Evolutionary conservation across 1,140 invertebrate genomes (phyloP).

Genomic region (Lanistes nyassanus): DNA sequence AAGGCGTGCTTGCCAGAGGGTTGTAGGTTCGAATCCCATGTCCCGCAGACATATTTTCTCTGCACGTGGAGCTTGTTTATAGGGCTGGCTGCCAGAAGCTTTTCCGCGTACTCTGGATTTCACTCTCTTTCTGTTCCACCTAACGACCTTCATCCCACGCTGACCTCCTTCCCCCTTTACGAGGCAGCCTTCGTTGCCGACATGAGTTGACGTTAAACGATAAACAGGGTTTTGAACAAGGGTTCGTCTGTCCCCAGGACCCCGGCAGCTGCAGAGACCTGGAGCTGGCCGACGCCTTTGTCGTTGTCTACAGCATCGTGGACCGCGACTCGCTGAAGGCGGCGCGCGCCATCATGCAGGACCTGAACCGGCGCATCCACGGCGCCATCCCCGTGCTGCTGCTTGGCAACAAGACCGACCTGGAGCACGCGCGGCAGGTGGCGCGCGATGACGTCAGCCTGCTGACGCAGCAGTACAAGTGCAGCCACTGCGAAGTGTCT

Average conservation of each 20-base stretch:
- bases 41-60: too few relatives aligned
- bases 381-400: slow-evolving; percentile 72
- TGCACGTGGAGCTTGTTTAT: too few relatives aligned
- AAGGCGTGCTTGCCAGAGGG: too few relatives aligned
- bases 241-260: neutral
- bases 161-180: too few relatives aligned
- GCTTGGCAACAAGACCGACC: slow-evolving; percentile 82
- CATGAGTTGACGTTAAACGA: too few relatives aligned
- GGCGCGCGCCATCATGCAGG: slow-evolving; percentile 1
- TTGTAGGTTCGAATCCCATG: too few relatives aligned
- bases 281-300: slow-evolving; percentile 23
- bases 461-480: slow-evolving; percentile 78
- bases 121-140: too few relatives aligned
- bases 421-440: slow-evolving; percentile 81
- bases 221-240: too few relatives aligned
- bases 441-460: slow-evolving; percentile 82
- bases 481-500: slow-evolving; percentile 86
- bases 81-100: too few relatives aligned
- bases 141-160: too few relatives aligned
- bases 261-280: neutral
- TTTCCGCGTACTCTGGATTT: too few relatives aligned
- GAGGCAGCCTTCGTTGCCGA: too few relatives aligned
- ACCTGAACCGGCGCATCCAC: slow-evolving; percentile 24
- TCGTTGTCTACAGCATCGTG: slow-evolving; percentile 33
- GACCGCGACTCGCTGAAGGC: slow-evolving; percentile 19